These are phyloP conservation scores for Amblyjoppa fuscipennis DNA, from an alignment of 2,888 invertebrate species.

Conservation along the genomic window DNA sequence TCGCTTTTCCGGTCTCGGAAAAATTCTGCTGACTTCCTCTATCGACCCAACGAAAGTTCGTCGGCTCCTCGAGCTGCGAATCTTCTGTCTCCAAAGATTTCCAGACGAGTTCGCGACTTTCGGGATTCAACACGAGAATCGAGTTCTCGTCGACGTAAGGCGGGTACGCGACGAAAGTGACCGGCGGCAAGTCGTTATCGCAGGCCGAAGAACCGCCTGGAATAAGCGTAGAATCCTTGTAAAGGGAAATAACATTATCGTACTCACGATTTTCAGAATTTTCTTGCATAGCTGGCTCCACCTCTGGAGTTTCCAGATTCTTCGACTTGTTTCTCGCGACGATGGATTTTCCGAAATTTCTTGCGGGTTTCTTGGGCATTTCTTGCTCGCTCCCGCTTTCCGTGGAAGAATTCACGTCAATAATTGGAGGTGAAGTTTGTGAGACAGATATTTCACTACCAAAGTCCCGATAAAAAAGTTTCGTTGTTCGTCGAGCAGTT, in stretches of 20 bases:
- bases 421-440: background rate
- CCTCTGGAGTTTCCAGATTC: background rate
- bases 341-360: background rate
- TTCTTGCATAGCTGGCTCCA: background rate
- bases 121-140: constrained; percentile 51
- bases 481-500: background rate
- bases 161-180: constrained; percentile 42
- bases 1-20: background rate
- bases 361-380: background rate
- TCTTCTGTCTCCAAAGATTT: constrained; percentile 12
- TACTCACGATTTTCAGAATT: background rate
- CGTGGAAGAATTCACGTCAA: background rate
- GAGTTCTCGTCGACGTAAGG: constrained; percentile 45
- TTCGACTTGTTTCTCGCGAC: background rate
- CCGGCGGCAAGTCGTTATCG: background rate
- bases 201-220: too few species aligned
- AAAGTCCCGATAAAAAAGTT: background rate
- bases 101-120: constrained; percentile 36
- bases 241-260: background rate
- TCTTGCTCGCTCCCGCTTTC: background rate
- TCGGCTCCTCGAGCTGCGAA: background rate
- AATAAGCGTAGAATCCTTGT: background rate
- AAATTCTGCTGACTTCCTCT: background rate
- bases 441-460: background rate
- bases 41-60: background rate